Percentiles rank a stretch among this genome's conserved stretches.
Evolutionary conservation across 2,888 invertebrate genomes (phyloP).

Genomic region (Drosophila borborema): DNA sequence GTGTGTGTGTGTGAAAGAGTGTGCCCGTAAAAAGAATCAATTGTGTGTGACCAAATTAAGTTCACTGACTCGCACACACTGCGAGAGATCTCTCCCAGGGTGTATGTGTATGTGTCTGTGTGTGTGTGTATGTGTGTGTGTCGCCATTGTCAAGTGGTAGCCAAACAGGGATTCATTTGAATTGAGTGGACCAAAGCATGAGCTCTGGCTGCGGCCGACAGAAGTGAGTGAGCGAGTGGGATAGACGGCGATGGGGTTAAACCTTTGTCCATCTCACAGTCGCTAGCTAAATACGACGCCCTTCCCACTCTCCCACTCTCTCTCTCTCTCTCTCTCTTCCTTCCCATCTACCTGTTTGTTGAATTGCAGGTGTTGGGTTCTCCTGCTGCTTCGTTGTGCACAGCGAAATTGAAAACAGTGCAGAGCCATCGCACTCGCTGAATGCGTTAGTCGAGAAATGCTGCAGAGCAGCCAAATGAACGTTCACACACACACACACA

Average conservation of each 20-base stretch:
- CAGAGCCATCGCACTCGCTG: slow-evolving; percentile 46
- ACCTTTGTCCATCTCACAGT: slow-evolving; percentile 12
- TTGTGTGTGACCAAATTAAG: slow-evolving; percentile 84
- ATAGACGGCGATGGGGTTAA: slow-evolving; percentile 22
- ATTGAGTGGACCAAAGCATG: slow-evolving; percentile 60
- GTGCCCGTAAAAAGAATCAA: slow-evolving; percentile 78
- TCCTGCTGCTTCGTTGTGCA: slow-evolving; percentile 26
- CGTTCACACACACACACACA: slow-evolving; percentile 87
- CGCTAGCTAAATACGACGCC: slow-evolving; percentile 5
- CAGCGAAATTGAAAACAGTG: slow-evolving; percentile 70
- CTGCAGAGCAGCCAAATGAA: slow-evolving; percentile 38
- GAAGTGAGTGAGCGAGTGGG: neutral
- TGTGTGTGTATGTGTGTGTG: slow-evolving; percentile 31
- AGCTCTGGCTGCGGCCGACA: slow-evolving; percentile 7
- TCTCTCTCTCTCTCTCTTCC: neutral
- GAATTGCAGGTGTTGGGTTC: slow-evolving; percentile 42
- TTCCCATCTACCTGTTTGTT: neutral
- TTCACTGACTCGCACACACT: slow-evolving; percentile 72
- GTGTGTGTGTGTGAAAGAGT: slow-evolving; percentile 28
- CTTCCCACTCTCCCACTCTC: neutral
- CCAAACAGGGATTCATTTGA: slow-evolving; percentile 77
- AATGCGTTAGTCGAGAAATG: slow-evolving; percentile 48
- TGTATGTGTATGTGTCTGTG: neutral
- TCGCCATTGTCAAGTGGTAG: slow-evolving; percentile 73
- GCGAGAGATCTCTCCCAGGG: slow-evolving; percentile 4